Conservation (phyloP, 2,888 invertebrate genomes). For the Archips crataeganus region DNA sequence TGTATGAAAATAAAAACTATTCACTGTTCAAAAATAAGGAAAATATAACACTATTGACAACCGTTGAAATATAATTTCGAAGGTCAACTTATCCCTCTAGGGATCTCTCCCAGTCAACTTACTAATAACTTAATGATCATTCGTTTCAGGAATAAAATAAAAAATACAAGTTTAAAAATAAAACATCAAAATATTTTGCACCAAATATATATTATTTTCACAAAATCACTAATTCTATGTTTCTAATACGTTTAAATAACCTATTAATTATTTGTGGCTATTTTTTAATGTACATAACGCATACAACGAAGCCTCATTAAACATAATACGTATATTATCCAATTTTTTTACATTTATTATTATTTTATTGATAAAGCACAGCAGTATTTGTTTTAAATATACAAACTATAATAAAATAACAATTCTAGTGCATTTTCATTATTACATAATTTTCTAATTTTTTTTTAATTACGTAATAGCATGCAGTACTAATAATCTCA, state of each 20-base stretch:
- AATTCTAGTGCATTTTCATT: neutral
- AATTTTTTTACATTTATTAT: slow-evolving; percentile 40
- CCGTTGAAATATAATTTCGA: no score
- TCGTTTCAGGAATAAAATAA: no score
- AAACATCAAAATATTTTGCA: slow-evolving; percentile 25
- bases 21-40: no score
- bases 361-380: slow-evolving; percentile 80
- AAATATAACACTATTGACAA: no score
- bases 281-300: slow-evolving; percentile 27
- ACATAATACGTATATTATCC: slow-evolving; percentile 38
- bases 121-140: no score
- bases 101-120: no score
- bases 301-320: slow-evolving; percentile 10
- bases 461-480: neutral
- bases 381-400: slow-evolving; percentile 60
- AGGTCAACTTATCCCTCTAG: no score
- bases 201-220: slow-evolving; percentile 31
- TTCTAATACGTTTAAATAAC: slow-evolving; percentile 23
- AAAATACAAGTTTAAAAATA: neutral
- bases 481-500: neutral
- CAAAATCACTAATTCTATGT: slow-evolving; percentile 40
- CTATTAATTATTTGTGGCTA: slow-evolving; percentile 48
- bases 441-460: neutral
- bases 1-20: no score
- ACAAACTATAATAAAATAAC: slow-evolving; percentile 26